Base-by-base conservation (phyloP, 1,140 invertebrate genomes). In the Pseudoatta argentina region DNA sequence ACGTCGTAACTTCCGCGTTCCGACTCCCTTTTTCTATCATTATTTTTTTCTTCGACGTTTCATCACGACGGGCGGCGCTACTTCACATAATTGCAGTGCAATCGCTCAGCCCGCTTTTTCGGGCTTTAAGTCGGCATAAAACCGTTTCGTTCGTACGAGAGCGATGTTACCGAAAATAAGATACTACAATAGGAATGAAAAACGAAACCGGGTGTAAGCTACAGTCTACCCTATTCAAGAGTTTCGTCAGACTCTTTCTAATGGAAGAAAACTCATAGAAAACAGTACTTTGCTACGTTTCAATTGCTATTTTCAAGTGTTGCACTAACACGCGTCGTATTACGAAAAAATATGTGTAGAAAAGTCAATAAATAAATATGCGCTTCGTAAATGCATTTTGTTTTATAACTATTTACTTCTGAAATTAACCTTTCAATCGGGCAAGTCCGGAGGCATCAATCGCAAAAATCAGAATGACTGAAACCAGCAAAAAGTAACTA, bases 1-100 rank as follows among this genome's bases (percentile, higher is more conserved):
- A 61, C 44, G 44, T 30, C 44, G 48, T 75, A 55, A 75, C 61
- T 85, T 59, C 48, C 51, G 55, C 14, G 48, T 53, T 64, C 14
- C 30, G 72, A 27, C 12, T 51, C 18, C 10, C 64, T 44, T 44
- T 72, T 77, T 71, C 39, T 64, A 48, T 63, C 76, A 89, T 85
- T 89, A 89, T 89, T 87, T 89, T 87, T 87, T 86, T 85, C 79
- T 89, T 87, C 86, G 75, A 79, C 75, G 34, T 90, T 87, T 87
- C 44, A 57, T 87, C 73, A 69, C 51, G 55, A 48, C 75, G 63
- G 27, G 48, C 16, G 67, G 18, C 72, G 72, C 73, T 89, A 90
- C 88, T 90, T 76, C 67, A 78, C 88, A 77, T 89, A 89, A 90
- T 90, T 90, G 73, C 89, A 34, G 67, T 78, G 89, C 85, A 89